Evolutionary conservation across 2,888 invertebrate genomes (phyloP), one percentile per base, ranked within the genome.

Genomic region (Stramonita haemastoma): DNA sequence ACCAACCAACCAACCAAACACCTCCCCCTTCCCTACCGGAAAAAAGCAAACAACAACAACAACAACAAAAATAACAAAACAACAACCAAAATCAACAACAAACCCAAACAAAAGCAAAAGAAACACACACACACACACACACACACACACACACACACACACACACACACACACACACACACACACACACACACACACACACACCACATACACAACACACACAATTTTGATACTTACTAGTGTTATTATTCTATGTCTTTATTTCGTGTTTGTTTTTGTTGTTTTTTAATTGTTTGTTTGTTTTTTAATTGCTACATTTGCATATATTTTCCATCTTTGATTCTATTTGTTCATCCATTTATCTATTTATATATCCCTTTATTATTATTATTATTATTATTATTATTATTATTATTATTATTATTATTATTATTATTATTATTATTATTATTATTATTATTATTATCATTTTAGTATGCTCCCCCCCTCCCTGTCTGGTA

Each of bases 41-140:
- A n/a, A n/a, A n/a, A n/a, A n/a, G n/a, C n/a, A n/a, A n/a, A n/a
- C n/a, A n/a, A n/a, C n/a, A n/a, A n/a, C n/a, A n/a, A n/a, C n/a
- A n/a, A n/a, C n/a, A n/a, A n/a, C n/a, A n/a, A n/a, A n/a, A n/a
- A n/a, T n/a, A n/a, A n/a, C n/a, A n/a, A n/a, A n/a, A n/a, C n/a
- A n/a, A n/a, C n/a, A n/a, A n/a, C n/a, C n/a, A n/a, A n/a, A n/a
- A n/a, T n/a, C n/a, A n/a, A n/a, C n/a, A n/a, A 77, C 26, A 22
- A 8, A 60, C 60, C 11, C 60, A 60, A 60, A 15, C 13, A 13
- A 77, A 13, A 22, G 17, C 8, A 11, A 22, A 77, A 19, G 8
- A 13, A 29, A 26, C 79, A 79, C 79, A 79, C n/a, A n/a, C 32
- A 79, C 79, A 79, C 32, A n/a, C 79, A 79, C 79, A 79, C n/a